Base-by-base conservation (phyloP, 1,140 invertebrate genomes). In the Rhyzopertha dominica region DNA sequence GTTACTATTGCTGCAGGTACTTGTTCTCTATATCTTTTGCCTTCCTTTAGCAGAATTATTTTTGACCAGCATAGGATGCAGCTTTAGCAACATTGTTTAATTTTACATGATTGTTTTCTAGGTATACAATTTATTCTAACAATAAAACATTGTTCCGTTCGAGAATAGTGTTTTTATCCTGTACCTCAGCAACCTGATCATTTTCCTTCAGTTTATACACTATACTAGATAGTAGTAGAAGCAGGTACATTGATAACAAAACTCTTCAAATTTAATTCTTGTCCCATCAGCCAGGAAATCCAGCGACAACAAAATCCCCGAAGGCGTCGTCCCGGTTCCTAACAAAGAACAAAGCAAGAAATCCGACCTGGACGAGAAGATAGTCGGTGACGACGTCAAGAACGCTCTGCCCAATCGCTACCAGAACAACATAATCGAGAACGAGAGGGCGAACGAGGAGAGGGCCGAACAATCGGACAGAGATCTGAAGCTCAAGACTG, bases 291-390 rank as follows among this genome's bases (percentile, higher is more conserved):
- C 19, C 18, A n/a, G n/a, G n/a, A n/a, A n/a, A n/a, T n/a, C 28
- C n/a, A 30, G 38, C 28, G 30, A n/a, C n/a, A 51, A 52, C 22
- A 53, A 51, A 37, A 32, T 60, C 32, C 62, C 62, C 5, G 44
- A 54, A 26, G 62, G 62, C 2, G 62, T 63, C 4, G 51, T 56
- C 5, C 53, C 55, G 3, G 49, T 58, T 5, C 54, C 55, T 17
- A 51, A 57, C 23, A 52, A 51, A 10, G 43, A 53, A 38, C 47
- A 48, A 7, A 41, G 20, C 5, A 55, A 40, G 28, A 49, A 43
- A 23, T 23, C 16, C 22, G 43, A 43, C 38, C 54, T 53, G 30
- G 48, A 51, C 32, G 53, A 59, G 39, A 54, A 49, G n/a, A 49
- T 58, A 52, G 42, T 53, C 17, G 25, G 38, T 5, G 42, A 46